A percentile compares a stretch with the other conserved stretches of the same genome.
These are phyloP conservation scores for Heliconius ismenius DNA, from an alignment of 2,888 invertebrate genomes.

Conservation along the genomic window DNA sequence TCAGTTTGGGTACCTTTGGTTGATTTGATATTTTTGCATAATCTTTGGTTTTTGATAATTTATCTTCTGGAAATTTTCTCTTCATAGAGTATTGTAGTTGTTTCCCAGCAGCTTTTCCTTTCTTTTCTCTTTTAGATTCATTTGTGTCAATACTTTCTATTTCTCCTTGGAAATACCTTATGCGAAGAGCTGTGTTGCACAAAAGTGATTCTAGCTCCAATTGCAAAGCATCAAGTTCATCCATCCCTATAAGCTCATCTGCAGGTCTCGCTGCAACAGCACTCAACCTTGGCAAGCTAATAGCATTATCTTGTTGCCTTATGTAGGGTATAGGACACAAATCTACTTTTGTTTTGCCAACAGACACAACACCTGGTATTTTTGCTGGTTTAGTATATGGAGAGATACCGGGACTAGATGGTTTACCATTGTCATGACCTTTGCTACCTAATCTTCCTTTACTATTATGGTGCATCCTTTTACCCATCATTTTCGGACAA, in stretches of 20 bases:
- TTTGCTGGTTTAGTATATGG: constrained; percentile 77
- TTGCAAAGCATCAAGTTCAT: constrained; percentile 93
- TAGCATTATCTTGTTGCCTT: constrained; percentile 85
- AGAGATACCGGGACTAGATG: constrained; percentile 76
- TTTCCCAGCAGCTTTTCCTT: constrained; percentile 79
- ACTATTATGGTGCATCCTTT: constrained; percentile 78
- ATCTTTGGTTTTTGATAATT: constrained; percentile 82
- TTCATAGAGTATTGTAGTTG: constrained; percentile 81
- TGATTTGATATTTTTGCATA: constrained; percentile 78
- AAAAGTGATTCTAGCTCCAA: constrained; percentile 92
- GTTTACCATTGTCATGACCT: constrained; percentile 76
- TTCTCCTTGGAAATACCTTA: constrained; percentile 89
- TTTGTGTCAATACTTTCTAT: constrained; percentile 85
- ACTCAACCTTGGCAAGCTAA: constrained; percentile 85
- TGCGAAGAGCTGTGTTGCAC: constrained; percentile 90
- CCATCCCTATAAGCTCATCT: constrained; percentile 91
- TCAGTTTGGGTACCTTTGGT: constrained; percentile 83
- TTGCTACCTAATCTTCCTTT: constrained; percentile 78
- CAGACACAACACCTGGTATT: constrained; percentile 68
- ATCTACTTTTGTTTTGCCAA: constrained; percentile 73
- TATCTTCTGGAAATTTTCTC: constrained; percentile 81
- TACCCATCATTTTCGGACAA: constrained; percentile 70
- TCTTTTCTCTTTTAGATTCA: constrained; percentile 78
- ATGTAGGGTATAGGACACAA: constrained; percentile 84
- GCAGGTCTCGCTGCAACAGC: constrained; percentile 84